Evolutionary conservation across 2,113 vertebrate species (phyloP).

Genomic region (Scomber colias): DNA sequence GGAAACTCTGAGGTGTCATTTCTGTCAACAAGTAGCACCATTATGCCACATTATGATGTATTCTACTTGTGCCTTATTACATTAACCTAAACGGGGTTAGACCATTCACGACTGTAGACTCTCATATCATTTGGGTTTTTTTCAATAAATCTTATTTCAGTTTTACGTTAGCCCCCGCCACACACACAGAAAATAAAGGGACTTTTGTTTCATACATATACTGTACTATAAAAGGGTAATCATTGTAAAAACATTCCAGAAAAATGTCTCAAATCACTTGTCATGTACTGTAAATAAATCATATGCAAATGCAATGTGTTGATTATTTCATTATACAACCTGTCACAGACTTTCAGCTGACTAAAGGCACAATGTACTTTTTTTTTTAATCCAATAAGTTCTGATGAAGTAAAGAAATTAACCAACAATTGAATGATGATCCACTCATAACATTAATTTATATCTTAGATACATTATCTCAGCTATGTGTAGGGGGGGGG

Average conservation of each 20-base stretch:
- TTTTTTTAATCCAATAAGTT: neutral
- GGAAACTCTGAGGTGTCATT: slow-evolving; percentile 4
- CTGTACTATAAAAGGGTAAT: neutral
- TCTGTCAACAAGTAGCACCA: neutral
- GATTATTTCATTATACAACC: slow-evolving; percentile 25
- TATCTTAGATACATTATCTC: too few species aligned
- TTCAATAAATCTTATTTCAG: neutral
- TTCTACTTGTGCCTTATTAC: slow-evolving; percentile 66
- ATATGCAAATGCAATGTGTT: slow-evolving; percentile 28
- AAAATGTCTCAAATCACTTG: slow-evolving; percentile 15
- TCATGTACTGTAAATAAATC: slow-evolving; percentile 28
- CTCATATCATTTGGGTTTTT: neutral
- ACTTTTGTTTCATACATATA: slow-evolving; percentile 6
- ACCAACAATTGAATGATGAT: too few species aligned
- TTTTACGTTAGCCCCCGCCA: neutral
- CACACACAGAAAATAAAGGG: slow-evolving; percentile 20
- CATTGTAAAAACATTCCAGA: slow-evolving; percentile 38
- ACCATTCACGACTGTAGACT: slow-evolving; percentile 10
- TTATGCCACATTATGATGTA: neutral
- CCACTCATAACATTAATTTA: too few species aligned
- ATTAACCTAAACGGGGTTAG: neutral
- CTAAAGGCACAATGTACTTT: neutral
- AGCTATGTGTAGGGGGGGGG: too few species aligned
- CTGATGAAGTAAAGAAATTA: too few species aligned
- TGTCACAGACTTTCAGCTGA: neutral